Percentiles rank a stretch among this genome's conserved stretches.
These are phyloP conservation scores for Sebastes taczanowskii DNA, from an alignment of 2,797 vertebrate species.

Conservation along the genomic window DNA sequence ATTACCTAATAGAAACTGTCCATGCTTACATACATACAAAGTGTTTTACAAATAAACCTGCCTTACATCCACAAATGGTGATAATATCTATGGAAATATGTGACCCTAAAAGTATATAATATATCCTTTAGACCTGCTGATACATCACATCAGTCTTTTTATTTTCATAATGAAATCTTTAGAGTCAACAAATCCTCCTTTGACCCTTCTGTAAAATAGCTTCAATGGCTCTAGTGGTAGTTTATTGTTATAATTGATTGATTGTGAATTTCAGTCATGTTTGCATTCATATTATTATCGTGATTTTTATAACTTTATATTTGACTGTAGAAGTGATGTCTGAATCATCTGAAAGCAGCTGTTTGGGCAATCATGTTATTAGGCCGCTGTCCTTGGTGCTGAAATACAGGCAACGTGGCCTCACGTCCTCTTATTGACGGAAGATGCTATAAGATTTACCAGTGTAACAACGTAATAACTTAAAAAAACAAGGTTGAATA, in stretches of 20 bases:
- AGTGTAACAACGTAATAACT: neutral
- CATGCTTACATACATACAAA: neutral
- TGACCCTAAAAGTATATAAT: neutral
- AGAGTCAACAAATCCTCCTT: neutral
- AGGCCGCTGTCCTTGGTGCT: conserved; percentile 26
- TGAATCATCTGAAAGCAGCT: no score
- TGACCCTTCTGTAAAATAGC: neutral
- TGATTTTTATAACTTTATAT: neutral
- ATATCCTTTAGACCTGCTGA: neutral
- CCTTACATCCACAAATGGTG: neutral
- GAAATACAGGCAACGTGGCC: neutral
- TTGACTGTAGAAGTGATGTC: neutral
- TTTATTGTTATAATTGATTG: neutral
- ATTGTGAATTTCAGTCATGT: neutral
- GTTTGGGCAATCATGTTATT: neutral
- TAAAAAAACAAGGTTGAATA: neutral
- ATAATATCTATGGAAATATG: neutral
- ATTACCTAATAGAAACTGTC: neutral
- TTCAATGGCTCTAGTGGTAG: neutral
- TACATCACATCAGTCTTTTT: neutral
- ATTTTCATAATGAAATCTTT: neutral
- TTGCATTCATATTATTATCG: neutral
- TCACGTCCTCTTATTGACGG: neutral
- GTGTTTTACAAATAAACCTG: neutral
- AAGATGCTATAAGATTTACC: neutral